Evolutionary conservation across 1,140 invertebrate genomes (phyloP).

Genomic region (Drosophila lacertosa): DNA sequence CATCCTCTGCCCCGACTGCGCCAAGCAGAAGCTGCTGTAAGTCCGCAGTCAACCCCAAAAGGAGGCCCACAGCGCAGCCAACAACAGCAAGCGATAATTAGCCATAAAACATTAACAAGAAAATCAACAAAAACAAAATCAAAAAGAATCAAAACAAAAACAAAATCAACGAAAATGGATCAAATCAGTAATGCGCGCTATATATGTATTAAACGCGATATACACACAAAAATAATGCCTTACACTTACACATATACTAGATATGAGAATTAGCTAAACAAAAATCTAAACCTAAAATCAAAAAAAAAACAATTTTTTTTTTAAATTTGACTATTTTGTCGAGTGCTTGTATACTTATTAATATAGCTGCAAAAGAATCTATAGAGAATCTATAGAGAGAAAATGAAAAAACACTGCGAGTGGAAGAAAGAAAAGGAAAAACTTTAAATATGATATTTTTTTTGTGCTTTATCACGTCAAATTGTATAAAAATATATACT

Average conservation of each 20-base stretch:
- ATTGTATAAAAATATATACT: conserved; percentile 76
- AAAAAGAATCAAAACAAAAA: conserved; percentile 4
- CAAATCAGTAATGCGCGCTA: conserved; percentile 58
- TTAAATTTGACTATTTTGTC: conserved; percentile 28
- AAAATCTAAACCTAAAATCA: conserved; percentile 26
- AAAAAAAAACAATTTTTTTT: conserved; percentile 29
- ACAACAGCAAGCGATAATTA: conserved; percentile 49
- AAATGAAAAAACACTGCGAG: neutral
- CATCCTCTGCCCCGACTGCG: conserved; percentile 99
- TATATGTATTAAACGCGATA: conserved; percentile 71
- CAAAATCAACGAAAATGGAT: conserved; percentile 73
- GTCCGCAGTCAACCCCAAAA: neutral
- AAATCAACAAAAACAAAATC: conserved; percentile 62
- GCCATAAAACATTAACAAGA: conserved; percentile 63
- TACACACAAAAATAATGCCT: conserved; percentile 75
- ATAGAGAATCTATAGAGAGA: conserved; percentile 6
- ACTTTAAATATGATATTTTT: conserved; percentile 51
- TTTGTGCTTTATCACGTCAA: conserved; percentile 59
- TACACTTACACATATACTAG: conserved; percentile 68
- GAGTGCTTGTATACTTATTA: conserved; percentile 44
- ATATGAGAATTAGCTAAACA: conserved; percentile 60
- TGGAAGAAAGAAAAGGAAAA: conserved; percentile 11
- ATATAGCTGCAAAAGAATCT: conserved; percentile 16
- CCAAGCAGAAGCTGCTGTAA: conserved; percentile 95
- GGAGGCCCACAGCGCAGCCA: neutral